These are phyloP conservation scores for Antheraea yamamai DNA, from an alignment of 2,888 invertebrate genomes.

Conservation along the genomic window DNA sequence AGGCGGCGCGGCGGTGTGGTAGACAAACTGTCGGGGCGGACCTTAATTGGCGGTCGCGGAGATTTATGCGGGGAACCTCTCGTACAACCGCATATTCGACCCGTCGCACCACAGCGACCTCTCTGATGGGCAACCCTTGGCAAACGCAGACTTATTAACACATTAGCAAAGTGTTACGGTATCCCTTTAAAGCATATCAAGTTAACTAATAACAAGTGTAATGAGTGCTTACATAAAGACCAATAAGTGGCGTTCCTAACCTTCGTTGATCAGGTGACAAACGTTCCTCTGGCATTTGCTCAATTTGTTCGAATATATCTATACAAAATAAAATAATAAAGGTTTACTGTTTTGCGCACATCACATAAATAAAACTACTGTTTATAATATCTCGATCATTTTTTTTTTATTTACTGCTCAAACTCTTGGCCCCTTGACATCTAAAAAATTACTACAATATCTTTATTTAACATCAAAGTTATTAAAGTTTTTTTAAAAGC, in stretches of 20 bases:
- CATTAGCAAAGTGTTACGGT: slow-evolving; percentile 30
- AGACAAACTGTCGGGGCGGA: slow-evolving; percentile 80
- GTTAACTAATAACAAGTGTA: background rate
- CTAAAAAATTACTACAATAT: too few species aligned
- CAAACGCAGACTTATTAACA: slow-evolving; percentile 50
- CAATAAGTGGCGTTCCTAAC: too few species aligned
- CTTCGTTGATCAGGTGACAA: too few species aligned
- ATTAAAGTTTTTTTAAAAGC: too few species aligned
- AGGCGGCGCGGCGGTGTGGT: slow-evolving; percentile 75
- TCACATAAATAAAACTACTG: too few species aligned
- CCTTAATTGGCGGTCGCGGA: slow-evolving; percentile 81
- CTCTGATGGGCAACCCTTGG: slow-evolving; percentile 36
- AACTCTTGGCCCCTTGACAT: too few species aligned
- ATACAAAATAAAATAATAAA: too few species aligned
- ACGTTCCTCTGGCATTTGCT: background rate
- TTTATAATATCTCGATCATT: too few species aligned
- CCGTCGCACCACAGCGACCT: slow-evolving; percentile 36
- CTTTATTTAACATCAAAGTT: too few species aligned
- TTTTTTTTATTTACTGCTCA: too few species aligned
- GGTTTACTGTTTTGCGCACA: too few species aligned
- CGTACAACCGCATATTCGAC: slow-evolving; percentile 49
- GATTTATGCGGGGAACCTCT: slow-evolving; percentile 79
- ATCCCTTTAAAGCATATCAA: slow-evolving; percentile 16
- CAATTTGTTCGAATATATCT: too few species aligned
- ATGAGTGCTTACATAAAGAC: background rate